Conservation (phyloP, 2,797 vertebrate species). For the Parambassis ranga region DNA sequence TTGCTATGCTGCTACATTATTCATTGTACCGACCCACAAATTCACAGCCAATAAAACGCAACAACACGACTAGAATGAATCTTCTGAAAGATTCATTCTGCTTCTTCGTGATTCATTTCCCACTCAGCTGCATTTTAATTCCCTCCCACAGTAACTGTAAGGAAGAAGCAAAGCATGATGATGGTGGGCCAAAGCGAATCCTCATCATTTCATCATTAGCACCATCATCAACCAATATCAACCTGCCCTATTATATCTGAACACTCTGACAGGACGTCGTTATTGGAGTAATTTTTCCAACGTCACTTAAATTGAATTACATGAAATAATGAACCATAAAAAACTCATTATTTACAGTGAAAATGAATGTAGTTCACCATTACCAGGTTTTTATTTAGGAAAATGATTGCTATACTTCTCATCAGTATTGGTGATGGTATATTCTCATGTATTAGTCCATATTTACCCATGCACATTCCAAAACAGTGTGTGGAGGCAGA, state of each 20-base stretch:
- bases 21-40: constrained; percentile 46
- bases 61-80: constrained; percentile 34
- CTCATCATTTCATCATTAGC: background rate
- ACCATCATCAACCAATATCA: background rate
- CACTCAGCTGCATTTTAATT: constrained; percentile 14
- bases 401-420: background rate
- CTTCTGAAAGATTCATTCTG: constrained; percentile 33
- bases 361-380: background rate
- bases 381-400: background rate
- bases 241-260: background rate
- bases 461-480: background rate
- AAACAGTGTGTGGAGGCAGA: too few relatives aligned
- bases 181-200: background rate
- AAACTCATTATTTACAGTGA: background rate
- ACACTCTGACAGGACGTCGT: background rate
- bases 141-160: constrained; percentile 4
- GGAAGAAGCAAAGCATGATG: constrained; percentile 11
- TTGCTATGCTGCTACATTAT: constrained; percentile 59
- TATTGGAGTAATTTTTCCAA: background rate
- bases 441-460: background rate
- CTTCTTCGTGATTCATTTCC: constrained; percentile 21
- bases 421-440: background rate
- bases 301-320: too few relatives aligned
- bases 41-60: constrained; percentile 29
- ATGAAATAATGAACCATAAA: background rate